Base-by-base conservation (phyloP, 2,888 invertebrate species). In the Automeris io region DNA sequence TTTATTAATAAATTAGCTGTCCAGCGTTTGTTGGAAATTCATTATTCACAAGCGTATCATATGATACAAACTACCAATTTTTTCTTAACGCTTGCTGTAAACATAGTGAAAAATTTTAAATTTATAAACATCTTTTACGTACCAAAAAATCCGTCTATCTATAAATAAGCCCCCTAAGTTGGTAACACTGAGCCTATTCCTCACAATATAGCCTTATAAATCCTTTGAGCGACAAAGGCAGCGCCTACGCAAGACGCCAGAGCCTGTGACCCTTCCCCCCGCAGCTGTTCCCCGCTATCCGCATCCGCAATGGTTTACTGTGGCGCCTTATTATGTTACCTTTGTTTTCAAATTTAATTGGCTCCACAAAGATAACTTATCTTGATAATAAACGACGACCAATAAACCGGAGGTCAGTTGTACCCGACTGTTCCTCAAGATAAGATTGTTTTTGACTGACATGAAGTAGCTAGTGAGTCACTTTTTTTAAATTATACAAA, bases 301-400 rank as follows among this genome's bases (percentile, higher is more conserved):
- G 33, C 49, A 25, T 37, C 42, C 43, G 56, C 60, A 55, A n/a
- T n/a, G 61, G 60, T 67, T 68, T 66, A 70, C 68, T 66, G 66
- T 80, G 79, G 79, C 82, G 82, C 85, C 79, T 83, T 83, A 83
- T 82, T 82, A 81, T 80, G 81, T 79, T 85, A 82, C 82, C 83
- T 83, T 86, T 85, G 85, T 85, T 83, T 85, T 83, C 77, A 85
- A 83, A 82, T 86, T 85, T 86, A 86, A 86, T 86, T 86, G 85
- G 85, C 77, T 79, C 72, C 79, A 81, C 77, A 71, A 62, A 83
- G 85, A 86, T 86, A 83, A 77, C 59, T 74, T 86, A 86, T 86
- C 83, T 83, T 82, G 85, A 86, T 85, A 83, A 85, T 82, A 82
- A 85, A 85, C 80, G 82, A 79, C 76, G 73, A 70, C 80, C 83